Conservation (phyloP, 2,888 invertebrate genomes). For the Nomada ferruginata region DNA sequence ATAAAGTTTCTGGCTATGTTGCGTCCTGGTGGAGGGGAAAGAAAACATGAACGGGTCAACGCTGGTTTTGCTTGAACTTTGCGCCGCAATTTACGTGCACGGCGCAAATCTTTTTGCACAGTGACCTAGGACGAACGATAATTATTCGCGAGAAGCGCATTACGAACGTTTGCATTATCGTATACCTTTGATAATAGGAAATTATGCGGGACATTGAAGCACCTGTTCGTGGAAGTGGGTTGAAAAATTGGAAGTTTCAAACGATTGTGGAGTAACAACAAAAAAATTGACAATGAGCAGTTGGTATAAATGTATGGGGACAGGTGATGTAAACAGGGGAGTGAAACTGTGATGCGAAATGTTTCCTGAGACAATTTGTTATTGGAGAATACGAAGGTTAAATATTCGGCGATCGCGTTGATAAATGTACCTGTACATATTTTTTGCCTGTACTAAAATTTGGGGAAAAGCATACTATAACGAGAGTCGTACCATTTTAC, state of each 20-base stretch:
- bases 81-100: neutral
- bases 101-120: neutral
- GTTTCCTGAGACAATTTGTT: neutral
- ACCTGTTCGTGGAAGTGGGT: neutral
- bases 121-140: neutral
- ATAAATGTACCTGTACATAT: conserved; percentile 4
- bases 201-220: neutral
- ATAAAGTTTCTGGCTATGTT: conserved; percentile 10
- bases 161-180: neutral
- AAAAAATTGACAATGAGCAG: no score
- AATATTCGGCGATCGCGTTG: conserved; percentile 3
- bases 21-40: neutral
- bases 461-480: neutral
- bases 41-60: neutral
- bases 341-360: neutral
- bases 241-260: neutral
- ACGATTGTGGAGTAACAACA: no score
- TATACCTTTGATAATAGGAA: neutral
- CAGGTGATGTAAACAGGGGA: neutral
- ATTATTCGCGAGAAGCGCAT: conserved; percentile 14
- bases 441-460: neutral
- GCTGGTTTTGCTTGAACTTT: neutral
- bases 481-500: neutral
- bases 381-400: neutral
- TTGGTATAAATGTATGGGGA: neutral